Conservation (phyloP, 2,888 invertebrate species). For the Drosophila kanekoi region DNA sequence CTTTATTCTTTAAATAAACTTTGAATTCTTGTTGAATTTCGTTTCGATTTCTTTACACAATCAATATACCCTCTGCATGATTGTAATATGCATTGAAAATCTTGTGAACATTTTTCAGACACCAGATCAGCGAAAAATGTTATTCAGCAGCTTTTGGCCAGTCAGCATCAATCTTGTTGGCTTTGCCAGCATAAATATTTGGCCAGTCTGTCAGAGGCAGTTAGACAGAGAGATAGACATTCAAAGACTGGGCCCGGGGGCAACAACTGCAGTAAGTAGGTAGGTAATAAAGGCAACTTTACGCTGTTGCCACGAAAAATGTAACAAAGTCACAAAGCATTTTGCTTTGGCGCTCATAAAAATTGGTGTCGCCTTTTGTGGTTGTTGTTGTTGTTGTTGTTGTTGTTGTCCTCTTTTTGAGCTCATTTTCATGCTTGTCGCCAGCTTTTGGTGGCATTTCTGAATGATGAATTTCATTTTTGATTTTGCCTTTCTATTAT, state of each 20-base stretch:
- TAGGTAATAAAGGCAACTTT: conserved; percentile 71
- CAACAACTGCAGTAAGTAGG: conserved; percentile 60
- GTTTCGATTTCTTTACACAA: not conserved
- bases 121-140: conserved; percentile 56
- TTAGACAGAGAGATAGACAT: not conserved
- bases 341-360: conserved; percentile 64
- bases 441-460: conserved; percentile 56
- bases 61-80: conserved; percentile 17
- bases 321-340: conserved; percentile 77
- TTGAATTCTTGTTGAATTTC: not conserved
- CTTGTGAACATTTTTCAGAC: conserved; percentile 40
- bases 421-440: conserved; percentile 51
- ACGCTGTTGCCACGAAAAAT: conserved; percentile 74
- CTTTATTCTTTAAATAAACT: not conserved
- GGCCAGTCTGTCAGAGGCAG: conserved; percentile 36
- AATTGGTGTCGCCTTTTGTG: conserved; percentile 52
- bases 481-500: conserved; percentile 57
- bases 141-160: conserved; percentile 52
- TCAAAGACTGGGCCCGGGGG: not conserved
- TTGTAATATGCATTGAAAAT: conserved; percentile 21
- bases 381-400: conserved; percentile 22
- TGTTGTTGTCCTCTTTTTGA: conserved; percentile 20
- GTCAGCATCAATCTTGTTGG: conserved; percentile 74
- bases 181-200: conserved; percentile 71
- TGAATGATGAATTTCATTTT: conserved; percentile 72